A percentile compares a stretch with the other conserved stretches of the same genome.
These are phyloP conservation scores for Tetramorium bicarinatum DNA, from an alignment of 2,888 invertebrate species.

Conservation along the genomic window DNA sequence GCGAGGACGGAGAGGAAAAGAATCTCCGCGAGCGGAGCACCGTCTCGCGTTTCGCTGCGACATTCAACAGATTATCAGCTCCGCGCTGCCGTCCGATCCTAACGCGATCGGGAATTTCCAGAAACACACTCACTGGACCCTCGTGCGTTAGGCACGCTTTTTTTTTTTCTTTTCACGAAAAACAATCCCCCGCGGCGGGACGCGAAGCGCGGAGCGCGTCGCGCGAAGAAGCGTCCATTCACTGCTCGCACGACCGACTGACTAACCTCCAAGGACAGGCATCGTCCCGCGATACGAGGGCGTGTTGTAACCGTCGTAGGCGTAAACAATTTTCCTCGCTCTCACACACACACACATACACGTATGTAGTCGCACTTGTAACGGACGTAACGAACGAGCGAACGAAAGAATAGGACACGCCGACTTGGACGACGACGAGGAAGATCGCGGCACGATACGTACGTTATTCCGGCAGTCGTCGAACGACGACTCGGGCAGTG, in stretches of 20 bases:
- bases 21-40: background rate
- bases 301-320: slow-evolving; percentile 15
- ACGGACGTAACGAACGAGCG: background rate
- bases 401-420: slow-evolving; percentile 10
- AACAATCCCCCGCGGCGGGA: background rate
- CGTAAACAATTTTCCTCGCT: slow-evolving; percentile 30
- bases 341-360: background rate
- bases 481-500: slow-evolving; percentile 60
- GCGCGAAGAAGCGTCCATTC: slow-evolving; percentile 39
- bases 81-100: background rate
- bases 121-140: background rate
- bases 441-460: background rate
- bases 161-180: background rate
- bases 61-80: slow-evolving; percentile 19
- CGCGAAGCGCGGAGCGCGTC: background rate
- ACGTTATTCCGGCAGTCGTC: background rate
- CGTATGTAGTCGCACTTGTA: background rate
- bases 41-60: background rate
- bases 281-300: slow-evolving; percentile 34
- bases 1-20: background rate
- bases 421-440: slow-evolving; percentile 33
- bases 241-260: slow-evolving; percentile 25
- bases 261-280: slow-evolving; percentile 51
- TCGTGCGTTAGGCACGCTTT: background rate
- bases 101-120: slow-evolving; percentile 5